phyloP scores from a whole-genome alignment of 2,113 vertebrate species.

The Lamprotornis superbus region DNA sequence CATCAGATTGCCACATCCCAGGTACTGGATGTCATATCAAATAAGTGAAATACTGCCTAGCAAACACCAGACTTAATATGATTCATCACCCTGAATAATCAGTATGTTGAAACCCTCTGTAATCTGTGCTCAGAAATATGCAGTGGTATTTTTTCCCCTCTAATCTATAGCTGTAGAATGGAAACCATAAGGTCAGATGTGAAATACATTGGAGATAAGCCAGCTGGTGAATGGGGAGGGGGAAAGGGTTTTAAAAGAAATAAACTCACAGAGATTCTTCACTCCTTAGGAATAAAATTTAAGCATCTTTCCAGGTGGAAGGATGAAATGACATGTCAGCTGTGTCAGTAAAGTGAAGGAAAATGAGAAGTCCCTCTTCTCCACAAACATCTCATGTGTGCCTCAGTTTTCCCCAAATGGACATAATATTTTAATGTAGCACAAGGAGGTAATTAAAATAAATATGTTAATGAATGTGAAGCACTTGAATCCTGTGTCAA shows the following conservation, averaged over 20 bases:
- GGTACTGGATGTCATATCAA: slow-evolving; percentile 9
- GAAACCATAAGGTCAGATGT: neutral
- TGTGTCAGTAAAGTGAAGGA: neutral
- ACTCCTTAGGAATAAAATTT: neutral
- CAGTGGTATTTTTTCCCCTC: neutral
- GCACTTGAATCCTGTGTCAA: neutral
- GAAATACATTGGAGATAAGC: neutral
- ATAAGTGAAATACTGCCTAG: neutral
- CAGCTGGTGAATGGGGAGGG: neutral
- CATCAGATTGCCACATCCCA: slow-evolving; percentile 37
- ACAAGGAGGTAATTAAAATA: neutral
- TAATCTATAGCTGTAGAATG: neutral
- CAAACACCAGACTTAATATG: neutral
- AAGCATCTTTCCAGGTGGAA: neutral
- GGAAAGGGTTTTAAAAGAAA: neutral
- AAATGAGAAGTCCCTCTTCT: neutral
- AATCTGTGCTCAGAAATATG: slow-evolving; percentile 25
- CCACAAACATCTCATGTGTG: neutral
- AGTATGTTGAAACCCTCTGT: slow-evolving; percentile 27
- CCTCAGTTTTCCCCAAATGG: neutral
- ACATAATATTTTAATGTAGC: neutral
- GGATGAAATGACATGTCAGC: neutral
- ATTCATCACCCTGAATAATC: slow-evolving; percentile 25
- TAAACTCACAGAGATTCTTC: neutral
- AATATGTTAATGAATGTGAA: neutral